phyloP scores from a whole-genome alignment of 2,888 invertebrate genomes.

The Drosophila suboccidentalis region DNA sequence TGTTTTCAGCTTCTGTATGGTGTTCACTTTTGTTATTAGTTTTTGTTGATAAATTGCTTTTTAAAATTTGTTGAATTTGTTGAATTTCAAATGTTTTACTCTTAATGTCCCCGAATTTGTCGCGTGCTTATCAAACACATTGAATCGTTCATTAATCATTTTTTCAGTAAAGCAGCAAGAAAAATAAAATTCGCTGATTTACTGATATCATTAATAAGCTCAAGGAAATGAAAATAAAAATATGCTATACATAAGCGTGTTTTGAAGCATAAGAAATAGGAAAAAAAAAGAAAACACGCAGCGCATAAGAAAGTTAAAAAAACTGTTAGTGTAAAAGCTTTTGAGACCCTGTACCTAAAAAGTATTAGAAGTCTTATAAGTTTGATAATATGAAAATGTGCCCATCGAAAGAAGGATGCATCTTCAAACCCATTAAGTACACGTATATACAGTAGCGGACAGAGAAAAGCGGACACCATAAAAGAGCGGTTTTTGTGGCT shows the following conservation, averaged over 20 bases:
- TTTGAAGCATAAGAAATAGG: not conserved
- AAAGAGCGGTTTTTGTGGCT: too few species aligned
- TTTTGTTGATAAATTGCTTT: constrained; percentile 36
- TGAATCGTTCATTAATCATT: constrained; percentile 16
- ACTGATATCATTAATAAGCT: constrained; percentile 8
- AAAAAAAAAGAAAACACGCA: constrained; percentile 20
- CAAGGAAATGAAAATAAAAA: constrained; percentile 1
- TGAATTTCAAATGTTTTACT: not conserved
- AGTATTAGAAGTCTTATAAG: not conserved
- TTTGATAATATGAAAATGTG: too few species aligned
- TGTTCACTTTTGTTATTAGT: constrained; percentile 42
- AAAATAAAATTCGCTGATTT: constrained; percentile 10
- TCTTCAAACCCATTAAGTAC: not conserved
- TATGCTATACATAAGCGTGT: constrained; percentile 1
- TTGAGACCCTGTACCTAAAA: not conserved
- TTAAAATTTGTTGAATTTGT: constrained; percentile 21
- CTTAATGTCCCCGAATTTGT: constrained; percentile 3
- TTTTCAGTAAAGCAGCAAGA: not conserved
- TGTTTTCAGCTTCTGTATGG: constrained; percentile 16
- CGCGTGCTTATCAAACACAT: constrained; percentile 16
- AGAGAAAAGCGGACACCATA: too few species aligned
- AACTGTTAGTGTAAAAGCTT: constrained; percentile 4
- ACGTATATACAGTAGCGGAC: too few species aligned
- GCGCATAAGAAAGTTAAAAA: constrained; percentile 19
- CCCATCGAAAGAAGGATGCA: too few species aligned